Conservation (phyloP, 2,888 invertebrate genomes). For the Sarcophaga carnaria region DNA sequence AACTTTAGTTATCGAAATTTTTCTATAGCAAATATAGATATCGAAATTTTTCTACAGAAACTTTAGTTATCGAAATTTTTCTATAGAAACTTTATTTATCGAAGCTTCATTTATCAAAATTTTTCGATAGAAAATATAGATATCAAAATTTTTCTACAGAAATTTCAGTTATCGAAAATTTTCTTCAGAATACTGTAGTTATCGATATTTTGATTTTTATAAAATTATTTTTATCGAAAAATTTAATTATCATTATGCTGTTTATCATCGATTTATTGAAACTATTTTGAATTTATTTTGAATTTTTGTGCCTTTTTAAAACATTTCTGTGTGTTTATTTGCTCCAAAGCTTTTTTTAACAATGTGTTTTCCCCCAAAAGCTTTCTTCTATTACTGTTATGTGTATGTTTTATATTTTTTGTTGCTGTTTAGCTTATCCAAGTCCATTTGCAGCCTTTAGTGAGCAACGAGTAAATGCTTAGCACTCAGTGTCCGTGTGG, state of each 20-base stretch:
- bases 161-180: too few relatives aligned
- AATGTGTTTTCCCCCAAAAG: conserved; percentile 43
- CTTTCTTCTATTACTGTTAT: conserved; percentile 17
- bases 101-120: too few relatives aligned
- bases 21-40: too few relatives aligned
- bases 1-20: too few relatives aligned
- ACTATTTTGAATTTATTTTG: neutral
- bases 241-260: neutral
- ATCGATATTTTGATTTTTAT: too few relatives aligned
- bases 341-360: conserved; percentile 10
- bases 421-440: neutral
- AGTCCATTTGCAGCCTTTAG: conserved; percentile 53
- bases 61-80: too few relatives aligned
- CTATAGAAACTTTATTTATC: too few relatives aligned
- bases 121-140: too few relatives aligned
- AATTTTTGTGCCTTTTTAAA: neutral
- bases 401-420: neutral
- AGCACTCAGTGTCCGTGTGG: conserved; percentile 68
- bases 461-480: conserved; percentile 53
- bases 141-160: too few relatives aligned
- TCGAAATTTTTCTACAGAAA: too few relatives aligned
- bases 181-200: too few relatives aligned
- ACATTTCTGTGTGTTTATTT: neutral
- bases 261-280: neutral
- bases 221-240: too few relatives aligned